Conservation (phyloP, 2,113 vertebrate species). For the Hystrix cristata region DNA sequence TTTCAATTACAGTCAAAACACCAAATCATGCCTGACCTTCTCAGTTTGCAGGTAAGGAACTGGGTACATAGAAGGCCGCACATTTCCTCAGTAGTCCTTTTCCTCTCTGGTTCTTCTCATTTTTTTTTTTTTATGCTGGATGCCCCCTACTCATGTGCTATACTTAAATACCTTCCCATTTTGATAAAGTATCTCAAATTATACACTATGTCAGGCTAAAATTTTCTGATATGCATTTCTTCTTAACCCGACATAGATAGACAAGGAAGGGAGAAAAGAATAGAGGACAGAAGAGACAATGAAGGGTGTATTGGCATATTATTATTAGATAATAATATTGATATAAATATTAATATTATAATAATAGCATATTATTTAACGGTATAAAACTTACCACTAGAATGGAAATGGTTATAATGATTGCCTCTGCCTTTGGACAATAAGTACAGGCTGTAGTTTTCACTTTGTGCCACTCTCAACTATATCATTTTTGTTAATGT, state of each 20-base stretch:
- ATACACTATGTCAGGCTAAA: neutral
- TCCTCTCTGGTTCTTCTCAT: neutral
- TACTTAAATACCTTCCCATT: neutral
- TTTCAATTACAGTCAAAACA: neutral
- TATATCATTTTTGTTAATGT: neutral
- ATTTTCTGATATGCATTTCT: neutral
- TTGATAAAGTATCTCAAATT: slow-evolving; percentile 22
- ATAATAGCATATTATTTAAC: neutral
- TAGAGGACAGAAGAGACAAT: neutral
- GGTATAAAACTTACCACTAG: neutral
- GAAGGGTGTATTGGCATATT: neutral
- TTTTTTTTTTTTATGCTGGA: neutral
- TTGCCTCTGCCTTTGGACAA: slow-evolving; percentile 45
- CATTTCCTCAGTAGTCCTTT: neutral
- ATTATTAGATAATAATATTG: neutral
- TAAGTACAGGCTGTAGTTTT: neutral
- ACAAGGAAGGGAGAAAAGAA: neutral
- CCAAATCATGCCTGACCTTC: neutral
- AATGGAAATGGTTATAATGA: neutral
- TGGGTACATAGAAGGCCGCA: neutral
- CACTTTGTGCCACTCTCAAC: neutral
- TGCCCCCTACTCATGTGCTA: neutral
- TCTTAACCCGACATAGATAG: neutral
- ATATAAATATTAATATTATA: neutral
- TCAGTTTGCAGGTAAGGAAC: neutral